phyloP scores from a whole-genome alignment of 37 sponge, comb jelly and placozoan genomes.

The Sycon ciliatum region DNA sequence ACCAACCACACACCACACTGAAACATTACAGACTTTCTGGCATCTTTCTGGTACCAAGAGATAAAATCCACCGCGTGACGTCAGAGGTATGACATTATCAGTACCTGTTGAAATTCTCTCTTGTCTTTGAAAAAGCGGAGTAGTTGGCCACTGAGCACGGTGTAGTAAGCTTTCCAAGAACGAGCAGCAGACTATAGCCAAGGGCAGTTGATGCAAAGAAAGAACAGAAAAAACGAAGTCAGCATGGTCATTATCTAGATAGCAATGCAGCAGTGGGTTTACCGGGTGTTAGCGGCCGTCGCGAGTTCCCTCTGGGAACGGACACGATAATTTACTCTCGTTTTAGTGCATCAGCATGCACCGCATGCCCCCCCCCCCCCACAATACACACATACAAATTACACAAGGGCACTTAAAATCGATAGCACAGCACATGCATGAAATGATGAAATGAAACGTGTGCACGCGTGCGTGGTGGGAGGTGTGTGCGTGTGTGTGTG shows the following conservation, averaged over 20 bases:
- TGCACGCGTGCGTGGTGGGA: too few species aligned
- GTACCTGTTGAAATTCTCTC: constrained; percentile 58
- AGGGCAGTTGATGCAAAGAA: background rate
- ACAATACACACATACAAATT: too few species aligned
- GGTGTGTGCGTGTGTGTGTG: too few species aligned
- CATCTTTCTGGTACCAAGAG: background rate
- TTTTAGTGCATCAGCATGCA: too few species aligned
- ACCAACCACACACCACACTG: background rate
- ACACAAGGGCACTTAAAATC: too few species aligned
- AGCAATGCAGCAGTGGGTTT: background rate
- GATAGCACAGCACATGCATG: too few species aligned
- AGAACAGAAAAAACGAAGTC: background rate
- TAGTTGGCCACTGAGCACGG: constrained; percentile 51
- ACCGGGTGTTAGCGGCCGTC: too few species aligned
- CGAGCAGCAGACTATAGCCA: constrained; percentile 45
- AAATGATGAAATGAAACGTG: too few species aligned
- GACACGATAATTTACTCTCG: too few species aligned
- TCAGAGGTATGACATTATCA: background rate
- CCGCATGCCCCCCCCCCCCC: too few species aligned
- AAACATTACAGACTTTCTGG: background rate
- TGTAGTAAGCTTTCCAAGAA: constrained; percentile 76
- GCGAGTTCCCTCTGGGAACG: too few species aligned
- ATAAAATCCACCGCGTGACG: background rate
- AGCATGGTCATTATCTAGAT: background rate
- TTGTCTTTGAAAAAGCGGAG: constrained; percentile 84